Evolutionary conservation across 1,140 invertebrate genomes (phyloP).

Genomic region (Thaumetopoea pityocampa): DNA sequence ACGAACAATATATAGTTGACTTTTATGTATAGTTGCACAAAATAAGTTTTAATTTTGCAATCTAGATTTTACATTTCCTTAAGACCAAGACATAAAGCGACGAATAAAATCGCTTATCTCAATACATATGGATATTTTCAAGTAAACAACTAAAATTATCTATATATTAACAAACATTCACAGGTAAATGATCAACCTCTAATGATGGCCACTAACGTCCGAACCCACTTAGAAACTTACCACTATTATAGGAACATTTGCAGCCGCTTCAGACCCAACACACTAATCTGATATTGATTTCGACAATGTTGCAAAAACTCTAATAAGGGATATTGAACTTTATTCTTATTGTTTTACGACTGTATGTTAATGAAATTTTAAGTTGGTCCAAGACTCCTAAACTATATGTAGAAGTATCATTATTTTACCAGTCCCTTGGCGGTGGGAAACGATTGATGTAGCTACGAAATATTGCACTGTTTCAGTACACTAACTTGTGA

Average conservation of each 20-base stretch:
- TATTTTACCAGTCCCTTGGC: slow-evolving; percentile 20
- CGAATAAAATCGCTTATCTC: no score
- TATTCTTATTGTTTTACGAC: not conserved
- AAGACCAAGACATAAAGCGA: no score
- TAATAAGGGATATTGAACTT: not conserved
- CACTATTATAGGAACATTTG: slow-evolving; percentile 20
- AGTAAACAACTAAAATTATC: no score
- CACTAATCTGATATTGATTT: slow-evolving; percentile 26
- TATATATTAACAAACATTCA: no score
- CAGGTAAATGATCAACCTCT: slow-evolving; percentile 11
- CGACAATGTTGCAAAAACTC: slow-evolving; percentile 2
- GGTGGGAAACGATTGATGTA: slow-evolving; percentile 10
- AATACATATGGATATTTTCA: no score
- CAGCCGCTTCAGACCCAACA: slow-evolving; percentile 16
- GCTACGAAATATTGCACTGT: slow-evolving; percentile 13
- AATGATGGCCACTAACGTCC: slow-evolving; percentile 16
- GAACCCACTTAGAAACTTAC: slow-evolving; percentile 20
- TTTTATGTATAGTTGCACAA: no score
- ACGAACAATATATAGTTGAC: no score
- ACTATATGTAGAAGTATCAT: slow-evolving; percentile 20
- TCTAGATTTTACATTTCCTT: no score
- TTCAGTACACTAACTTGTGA: no score
- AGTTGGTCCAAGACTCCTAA: slow-evolving; percentile 9
- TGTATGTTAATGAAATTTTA: not conserved
- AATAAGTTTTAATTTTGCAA: no score